phyloP scores from a whole-genome alignment of 2,888 invertebrate genomes.

The Nasonovia ribisnigri region DNA sequence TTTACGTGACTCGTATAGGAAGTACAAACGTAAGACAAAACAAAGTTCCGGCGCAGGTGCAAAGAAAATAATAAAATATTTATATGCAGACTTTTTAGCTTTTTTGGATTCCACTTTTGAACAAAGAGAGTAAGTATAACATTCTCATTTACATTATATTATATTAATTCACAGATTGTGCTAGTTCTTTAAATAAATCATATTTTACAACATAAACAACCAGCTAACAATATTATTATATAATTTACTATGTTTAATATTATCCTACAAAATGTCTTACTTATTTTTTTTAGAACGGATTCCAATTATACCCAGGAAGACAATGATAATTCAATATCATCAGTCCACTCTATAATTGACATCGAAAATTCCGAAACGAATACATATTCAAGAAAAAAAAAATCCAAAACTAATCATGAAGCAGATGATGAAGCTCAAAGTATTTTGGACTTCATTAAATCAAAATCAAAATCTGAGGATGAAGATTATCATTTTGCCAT shows the following conservation, averaged over 20 bases:
- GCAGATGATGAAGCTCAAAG: not conserved
- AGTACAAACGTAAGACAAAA: not conserved
- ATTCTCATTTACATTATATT: not conserved
- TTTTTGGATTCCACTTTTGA: not conserved
- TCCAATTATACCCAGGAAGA: not conserved
- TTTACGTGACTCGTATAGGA: not conserved
- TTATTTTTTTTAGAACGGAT: not conserved
- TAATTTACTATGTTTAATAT: not conserved
- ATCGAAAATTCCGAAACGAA: not conserved
- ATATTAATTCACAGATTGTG: too few species aligned
- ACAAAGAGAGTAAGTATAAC: not conserved
- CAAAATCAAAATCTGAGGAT: not conserved
- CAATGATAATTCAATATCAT: not conserved
- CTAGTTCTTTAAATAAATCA: not conserved
- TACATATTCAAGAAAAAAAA: not conserved
- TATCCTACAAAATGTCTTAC: not conserved
- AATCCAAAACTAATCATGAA: not conserved
- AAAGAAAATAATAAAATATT: not conserved
- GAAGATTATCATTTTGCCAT: not conserved
- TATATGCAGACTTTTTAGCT: not conserved
- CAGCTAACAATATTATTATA: not conserved
- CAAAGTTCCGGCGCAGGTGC: not conserved
- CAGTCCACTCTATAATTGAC: not conserved
- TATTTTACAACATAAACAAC: not conserved
- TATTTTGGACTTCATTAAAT: not conserved